Base-by-base conservation (phyloP, 2,888 invertebrate genomes). In the Athripsodes cinereus region DNA sequence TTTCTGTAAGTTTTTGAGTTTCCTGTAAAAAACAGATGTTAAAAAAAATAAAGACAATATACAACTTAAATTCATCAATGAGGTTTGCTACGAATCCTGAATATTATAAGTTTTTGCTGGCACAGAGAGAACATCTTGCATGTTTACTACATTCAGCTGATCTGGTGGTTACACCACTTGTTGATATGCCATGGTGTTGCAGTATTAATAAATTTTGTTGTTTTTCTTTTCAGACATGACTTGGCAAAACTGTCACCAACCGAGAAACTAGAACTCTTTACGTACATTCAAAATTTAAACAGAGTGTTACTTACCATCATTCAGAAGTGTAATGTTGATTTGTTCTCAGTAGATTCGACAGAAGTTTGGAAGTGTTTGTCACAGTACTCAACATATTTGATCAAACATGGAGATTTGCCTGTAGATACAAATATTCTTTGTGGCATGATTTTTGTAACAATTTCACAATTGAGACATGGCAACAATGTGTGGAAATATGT, bases 401-500 rank as follows among this genome's bases (percentile, higher is more conserved):
- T 75, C 22, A 67, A 68, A 10, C 65, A 75, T 61, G 66, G 69
- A 11, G 73, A 74, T 53, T 69, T 80, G 18, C 75, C 78, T 0
- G 78, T 80, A 71, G 81, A 83, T 66, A 75, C 78, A 3, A 79
- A 80, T 65, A 73, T 74, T 5, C 80, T 81, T 67, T 76, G 76
- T 52, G 81, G 78, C 1, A 69, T 79, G 47, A 68, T 80, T 22
- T 68, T 79, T 56, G 71, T 76, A 0, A 70, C 76, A 53, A 70
- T 73, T 62, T 70, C 72, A 1, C 72, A 71, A 56, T 66, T 71
- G 16, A 67, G 64, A 1, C 59, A 65, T 16, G 64, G 66, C 0
- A 18, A 50, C 11, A 52, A 62, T 34, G 53, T 60, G 3, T 64
- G 64, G 65, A 53, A 53, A n/a, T 46, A 50, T 34, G 65, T 64